Evolutionary conservation across 2,888 invertebrate genomes (phyloP).

Genomic region (Acronicta aceris): DNA sequence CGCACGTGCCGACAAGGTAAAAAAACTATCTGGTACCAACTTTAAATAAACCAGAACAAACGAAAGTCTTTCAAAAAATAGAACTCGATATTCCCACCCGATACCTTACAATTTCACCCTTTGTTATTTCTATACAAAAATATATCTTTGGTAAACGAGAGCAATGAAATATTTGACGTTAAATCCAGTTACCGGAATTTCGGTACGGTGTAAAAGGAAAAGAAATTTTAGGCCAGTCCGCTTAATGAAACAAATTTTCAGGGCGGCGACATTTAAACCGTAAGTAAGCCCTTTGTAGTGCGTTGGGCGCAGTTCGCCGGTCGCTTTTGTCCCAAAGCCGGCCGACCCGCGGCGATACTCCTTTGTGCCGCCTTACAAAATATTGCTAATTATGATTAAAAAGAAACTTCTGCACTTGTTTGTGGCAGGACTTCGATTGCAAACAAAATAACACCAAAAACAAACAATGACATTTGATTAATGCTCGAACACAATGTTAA

Average conservation of each 20-base stretch:
- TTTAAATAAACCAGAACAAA: slow-evolving; percentile 49
- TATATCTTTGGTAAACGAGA: slow-evolving; percentile 74
- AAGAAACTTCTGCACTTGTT: slow-evolving; percentile 68
- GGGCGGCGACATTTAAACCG: slow-evolving; percentile 85
- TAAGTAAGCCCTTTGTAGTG: slow-evolving; percentile 86
- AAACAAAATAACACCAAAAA: slow-evolving; percentile 31
- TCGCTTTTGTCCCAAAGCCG: slow-evolving; percentile 78
- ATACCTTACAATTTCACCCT: slow-evolving; percentile 71
- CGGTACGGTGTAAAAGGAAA: slow-evolving; percentile 69
- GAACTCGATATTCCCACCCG: slow-evolving; percentile 65
- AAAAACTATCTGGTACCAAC: slow-evolving; percentile 44
- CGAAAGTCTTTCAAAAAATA: slow-evolving; percentile 59
- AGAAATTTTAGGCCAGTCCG: slow-evolving; percentile 79
- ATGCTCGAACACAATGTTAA: not conserved
- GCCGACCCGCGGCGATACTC: slow-evolving; percentile 73
- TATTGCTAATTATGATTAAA: slow-evolving; percentile 85
- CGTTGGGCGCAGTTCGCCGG: slow-evolving; percentile 62
- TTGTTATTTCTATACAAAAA: slow-evolving; percentile 70
- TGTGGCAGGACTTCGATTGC: slow-evolving; percentile 45
- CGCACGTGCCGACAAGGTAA: slow-evolving; percentile 12
- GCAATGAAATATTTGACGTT: slow-evolving; percentile 73
- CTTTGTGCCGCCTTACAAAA: slow-evolving; percentile 81
- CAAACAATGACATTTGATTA: slow-evolving; percentile 19
- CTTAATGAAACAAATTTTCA: slow-evolving; percentile 87
- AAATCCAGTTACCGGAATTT: slow-evolving; percentile 72